Percentiles rank a stretch among this genome's conserved stretches.
These are phyloP conservation scores for zebrafish (Danio rerio) DNA, from an alignment of 2,113 vertebrate species.

Conservation along the genomic window DNA sequence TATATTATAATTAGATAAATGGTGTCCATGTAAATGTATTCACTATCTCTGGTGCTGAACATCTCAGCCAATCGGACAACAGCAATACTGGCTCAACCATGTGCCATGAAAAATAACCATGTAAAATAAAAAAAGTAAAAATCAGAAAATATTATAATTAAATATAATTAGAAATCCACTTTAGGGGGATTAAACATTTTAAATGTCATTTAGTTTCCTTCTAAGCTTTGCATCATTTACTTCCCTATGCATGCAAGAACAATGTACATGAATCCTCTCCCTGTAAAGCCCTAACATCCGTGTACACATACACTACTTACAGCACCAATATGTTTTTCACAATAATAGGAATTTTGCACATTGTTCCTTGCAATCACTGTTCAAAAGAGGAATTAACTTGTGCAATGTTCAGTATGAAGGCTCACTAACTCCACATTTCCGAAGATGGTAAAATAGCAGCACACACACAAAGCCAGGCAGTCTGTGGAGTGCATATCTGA, in stretches of 20 bases:
- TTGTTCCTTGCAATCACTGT: background rate
- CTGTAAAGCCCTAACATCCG: background rate
- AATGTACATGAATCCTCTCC: background rate
- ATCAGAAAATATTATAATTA: too few species aligned
- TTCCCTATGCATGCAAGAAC: background rate
- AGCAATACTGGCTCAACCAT: too few species aligned
- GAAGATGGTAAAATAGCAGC: background rate
- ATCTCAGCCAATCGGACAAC: too few species aligned
- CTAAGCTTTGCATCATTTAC: background rate
- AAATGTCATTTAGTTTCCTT: background rate
- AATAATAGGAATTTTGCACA: background rate
- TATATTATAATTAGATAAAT: too few species aligned
- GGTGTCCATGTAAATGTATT: too few species aligned
- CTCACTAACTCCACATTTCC: constrained; percentile 7
- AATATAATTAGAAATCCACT: too few species aligned
- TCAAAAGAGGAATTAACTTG: background rate
- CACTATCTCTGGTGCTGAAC: too few species aligned
- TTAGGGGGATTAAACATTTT: too few species aligned
- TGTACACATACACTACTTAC: background rate
- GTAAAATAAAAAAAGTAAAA: too few species aligned
- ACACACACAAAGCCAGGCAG: background rate
- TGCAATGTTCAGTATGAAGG: background rate
- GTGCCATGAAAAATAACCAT: too few species aligned
- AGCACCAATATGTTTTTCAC: background rate
- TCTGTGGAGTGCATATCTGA: background rate